Evolutionary conservation across 1,140 invertebrate genomes (phyloP).

Genomic region (Pemphigus obesinymphae): DNA sequence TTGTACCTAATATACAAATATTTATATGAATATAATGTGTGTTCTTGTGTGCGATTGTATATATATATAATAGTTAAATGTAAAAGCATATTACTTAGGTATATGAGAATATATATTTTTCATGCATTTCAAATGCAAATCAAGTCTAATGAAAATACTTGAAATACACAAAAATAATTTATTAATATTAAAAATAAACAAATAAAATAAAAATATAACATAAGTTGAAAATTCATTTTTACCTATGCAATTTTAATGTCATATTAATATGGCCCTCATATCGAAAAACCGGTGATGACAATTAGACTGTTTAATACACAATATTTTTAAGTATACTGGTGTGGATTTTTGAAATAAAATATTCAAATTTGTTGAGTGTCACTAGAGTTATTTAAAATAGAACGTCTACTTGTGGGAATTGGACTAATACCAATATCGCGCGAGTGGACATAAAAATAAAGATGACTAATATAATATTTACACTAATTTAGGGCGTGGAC

Average conservation of each 20-base stretch:
- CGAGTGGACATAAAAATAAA: slow-evolving; percentile 39
- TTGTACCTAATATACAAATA: too few species aligned
- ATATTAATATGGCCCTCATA: not conserved
- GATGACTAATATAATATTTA: slow-evolving; percentile 40
- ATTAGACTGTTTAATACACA: not conserved
- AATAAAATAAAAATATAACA: too few species aligned
- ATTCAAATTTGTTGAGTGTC: slow-evolving; percentile 33
- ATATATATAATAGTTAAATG: not conserved
- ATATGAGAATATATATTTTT: slow-evolving; percentile 14
- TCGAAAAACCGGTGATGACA: not conserved
- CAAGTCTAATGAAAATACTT: slow-evolving; percentile 38
- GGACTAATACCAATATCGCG: slow-evolving; percentile 30
- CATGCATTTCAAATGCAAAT: slow-evolving; percentile 41
- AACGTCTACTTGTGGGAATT: slow-evolving; percentile 39
- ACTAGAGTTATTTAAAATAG: slow-evolving; percentile 37
- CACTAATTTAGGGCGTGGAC: slow-evolving; percentile 40
- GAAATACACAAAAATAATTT: slow-evolving; percentile 38
- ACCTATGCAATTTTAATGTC: too few species aligned
- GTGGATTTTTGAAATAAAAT: slow-evolving; percentile 17
- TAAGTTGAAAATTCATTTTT: not conserved
- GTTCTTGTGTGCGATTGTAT: not conserved
- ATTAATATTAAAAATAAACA: not conserved
- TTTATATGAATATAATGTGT: too few species aligned
- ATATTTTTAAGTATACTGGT: not conserved
- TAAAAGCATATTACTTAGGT: not conserved